A percentile compares a stretch with the other conserved stretches of the same genome.
phyloP scores from a whole-genome alignment of 1,140 invertebrate genomes.

The Dreissena polymorpha region DNA sequence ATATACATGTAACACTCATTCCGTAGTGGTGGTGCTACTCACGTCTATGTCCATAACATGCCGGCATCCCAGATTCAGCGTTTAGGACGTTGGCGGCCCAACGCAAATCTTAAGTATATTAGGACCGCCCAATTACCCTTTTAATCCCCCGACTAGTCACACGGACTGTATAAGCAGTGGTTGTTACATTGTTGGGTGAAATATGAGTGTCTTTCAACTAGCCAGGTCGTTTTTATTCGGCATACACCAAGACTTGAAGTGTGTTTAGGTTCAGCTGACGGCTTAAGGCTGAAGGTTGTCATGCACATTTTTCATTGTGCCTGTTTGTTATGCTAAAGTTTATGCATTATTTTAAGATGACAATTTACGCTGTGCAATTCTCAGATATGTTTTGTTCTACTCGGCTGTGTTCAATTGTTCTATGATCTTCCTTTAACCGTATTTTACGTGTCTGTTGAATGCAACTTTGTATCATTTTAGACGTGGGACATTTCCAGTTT shows the following conservation, averaged over 20 bases:
- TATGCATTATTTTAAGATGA: not conserved
- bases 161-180: not conserved
- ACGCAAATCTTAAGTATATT: slow-evolving; percentile 25
- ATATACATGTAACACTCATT: slow-evolving; percentile 29
- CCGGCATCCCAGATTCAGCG: not conserved
- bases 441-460: too few relatives aligned
- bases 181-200: not conserved
- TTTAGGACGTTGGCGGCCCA: slow-evolving; percentile 18
- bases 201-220: too few relatives aligned
- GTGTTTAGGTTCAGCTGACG: too few relatives aligned
- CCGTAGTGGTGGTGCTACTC: slow-evolving; percentile 33
- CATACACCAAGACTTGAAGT: too few relatives aligned
- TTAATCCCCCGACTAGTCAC: not conserved
- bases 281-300: not conserved
- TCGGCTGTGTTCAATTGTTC: too few relatives aligned
- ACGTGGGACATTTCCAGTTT: too few relatives aligned
- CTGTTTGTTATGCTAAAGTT: not conserved
- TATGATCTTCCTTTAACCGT: too few relatives aligned
- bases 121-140: not conserved
- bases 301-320: not conserved
- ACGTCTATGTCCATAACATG: not conserved
- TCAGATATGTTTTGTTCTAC: too few relatives aligned
- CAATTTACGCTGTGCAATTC: too few relatives aligned
- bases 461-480: too few relatives aligned
- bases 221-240: too few relatives aligned